Evolutionary conservation across 2,797 vertebrate species (phyloP).

Genomic region (Hydrocynus forskahlii): DNA sequence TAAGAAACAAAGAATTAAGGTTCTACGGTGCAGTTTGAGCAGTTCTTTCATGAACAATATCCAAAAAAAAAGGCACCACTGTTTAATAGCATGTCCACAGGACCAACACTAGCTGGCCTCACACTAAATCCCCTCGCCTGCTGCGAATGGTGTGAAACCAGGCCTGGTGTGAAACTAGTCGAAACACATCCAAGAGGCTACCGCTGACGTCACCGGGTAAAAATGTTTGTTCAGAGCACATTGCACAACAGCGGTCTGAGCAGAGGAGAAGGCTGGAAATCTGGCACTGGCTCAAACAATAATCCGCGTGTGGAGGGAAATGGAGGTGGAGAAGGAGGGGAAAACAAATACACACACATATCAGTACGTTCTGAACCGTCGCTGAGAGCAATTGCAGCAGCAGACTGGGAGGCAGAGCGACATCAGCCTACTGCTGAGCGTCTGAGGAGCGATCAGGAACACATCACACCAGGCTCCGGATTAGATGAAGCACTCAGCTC

Average conservation of each 20-base stretch:
- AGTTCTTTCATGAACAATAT: background rate
- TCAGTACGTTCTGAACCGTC: constrained; percentile 7
- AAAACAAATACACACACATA: constrained; percentile 6
- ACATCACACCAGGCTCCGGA: constrained; percentile 52
- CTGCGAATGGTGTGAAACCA: constrained; percentile 7
- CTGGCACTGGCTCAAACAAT: constrained; percentile 18
- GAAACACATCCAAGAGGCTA: constrained; percentile 26
- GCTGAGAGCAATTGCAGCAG: background rate
- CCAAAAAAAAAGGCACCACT: background rate
- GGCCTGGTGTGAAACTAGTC: constrained; percentile 29
- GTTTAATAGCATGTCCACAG: background rate
- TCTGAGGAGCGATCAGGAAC: constrained; percentile 46
- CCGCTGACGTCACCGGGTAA: constrained; percentile 26
- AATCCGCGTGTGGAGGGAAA: constrained; percentile 11
- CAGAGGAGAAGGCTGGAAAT: constrained; percentile 29
- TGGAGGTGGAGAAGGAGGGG: background rate
- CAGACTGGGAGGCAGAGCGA: constrained; percentile 14
- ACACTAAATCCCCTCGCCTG: background rate
- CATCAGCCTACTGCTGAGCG: constrained; percentile 50
- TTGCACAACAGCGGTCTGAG: constrained; percentile 20
- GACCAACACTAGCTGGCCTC: background rate
- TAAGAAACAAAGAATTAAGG: background rate
- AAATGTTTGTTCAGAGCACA: constrained; percentile 30
- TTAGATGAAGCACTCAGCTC: constrained; percentile 43
- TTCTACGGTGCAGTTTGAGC: background rate